A percentile compares a stretch with the other conserved stretches of the same genome.
Evolutionary conservation across 2,113 vertebrate genomes (phyloP).

Genomic region (Tachysurus fulvidraco): DNA sequence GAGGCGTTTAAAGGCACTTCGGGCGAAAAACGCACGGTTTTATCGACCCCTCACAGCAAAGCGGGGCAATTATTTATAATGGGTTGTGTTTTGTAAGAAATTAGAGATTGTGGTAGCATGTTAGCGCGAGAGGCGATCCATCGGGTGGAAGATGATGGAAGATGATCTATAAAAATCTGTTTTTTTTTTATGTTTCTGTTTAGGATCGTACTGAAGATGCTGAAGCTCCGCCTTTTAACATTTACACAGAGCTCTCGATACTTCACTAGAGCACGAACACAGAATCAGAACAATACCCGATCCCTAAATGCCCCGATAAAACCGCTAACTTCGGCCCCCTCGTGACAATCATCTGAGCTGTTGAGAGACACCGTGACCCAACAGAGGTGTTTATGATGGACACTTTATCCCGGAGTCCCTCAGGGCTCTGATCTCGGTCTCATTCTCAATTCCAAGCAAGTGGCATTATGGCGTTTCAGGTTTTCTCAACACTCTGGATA

Average conservation of each 20-base stretch:
- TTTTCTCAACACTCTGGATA: no score
- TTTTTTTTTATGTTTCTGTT: background rate
- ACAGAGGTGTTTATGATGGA: conserved; percentile 7
- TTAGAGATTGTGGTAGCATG: background rate
- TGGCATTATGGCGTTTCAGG: no score
- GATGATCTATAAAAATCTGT: background rate
- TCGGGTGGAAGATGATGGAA: no score
- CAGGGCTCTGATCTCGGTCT: conserved; percentile 15
- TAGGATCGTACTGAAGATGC: background rate
- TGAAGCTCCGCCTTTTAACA: background rate
- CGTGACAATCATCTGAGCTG: conserved; percentile 11
- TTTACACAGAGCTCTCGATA: background rate
- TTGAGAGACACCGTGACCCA: background rate
- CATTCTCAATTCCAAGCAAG: conserved; percentile 9
- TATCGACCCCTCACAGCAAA: background rate
- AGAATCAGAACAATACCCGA: background rate
- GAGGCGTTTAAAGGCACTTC: conserved; percentile 21
- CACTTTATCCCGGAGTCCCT: conserved; percentile 15
- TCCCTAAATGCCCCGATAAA: background rate
- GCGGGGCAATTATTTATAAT: background rate
- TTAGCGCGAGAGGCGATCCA: background rate
- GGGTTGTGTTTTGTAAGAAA: background rate
- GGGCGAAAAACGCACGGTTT: background rate
- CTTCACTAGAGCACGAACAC: background rate
- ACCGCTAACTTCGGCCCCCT: background rate